Conservation (phyloP, 1,140 invertebrate genomes). For the Pentalonia nigronervosa region DNA sequence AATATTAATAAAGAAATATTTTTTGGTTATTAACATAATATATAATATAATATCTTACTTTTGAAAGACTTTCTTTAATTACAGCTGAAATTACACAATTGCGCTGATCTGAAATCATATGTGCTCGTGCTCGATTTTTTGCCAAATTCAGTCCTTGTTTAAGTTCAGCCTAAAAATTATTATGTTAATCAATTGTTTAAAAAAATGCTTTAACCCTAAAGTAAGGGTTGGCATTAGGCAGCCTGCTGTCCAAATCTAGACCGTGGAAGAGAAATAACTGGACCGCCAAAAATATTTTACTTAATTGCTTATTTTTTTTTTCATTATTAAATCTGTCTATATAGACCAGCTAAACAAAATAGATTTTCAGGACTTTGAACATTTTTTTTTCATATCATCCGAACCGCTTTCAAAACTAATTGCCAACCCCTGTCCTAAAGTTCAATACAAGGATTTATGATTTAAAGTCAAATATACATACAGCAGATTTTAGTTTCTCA, state of each 20-base stretch:
- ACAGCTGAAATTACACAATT: conserved; percentile 48
- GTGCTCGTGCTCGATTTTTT: conserved; percentile 19
- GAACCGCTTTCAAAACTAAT: too few relatives aligned
- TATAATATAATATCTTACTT: conserved; percentile 12
- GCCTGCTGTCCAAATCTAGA: too few relatives aligned
- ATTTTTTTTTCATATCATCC: too few relatives aligned
- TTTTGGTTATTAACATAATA: not conserved
- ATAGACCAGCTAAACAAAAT: too few relatives aligned
- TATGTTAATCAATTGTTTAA: not conserved
- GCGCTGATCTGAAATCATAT: conserved; percentile 48
- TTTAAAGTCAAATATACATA: conserved; percentile 13
- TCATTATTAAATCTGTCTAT: too few relatives aligned
- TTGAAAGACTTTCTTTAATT: conserved; percentile 50
- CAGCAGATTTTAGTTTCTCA: conserved; percentile 28
- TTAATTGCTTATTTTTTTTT: too few relatives aligned
- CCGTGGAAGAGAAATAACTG: too few relatives aligned
- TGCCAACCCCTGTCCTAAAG: not conserved
- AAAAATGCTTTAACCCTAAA: not conserved
- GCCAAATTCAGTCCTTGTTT: conserved; percentile 8
- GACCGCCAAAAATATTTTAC: too few relatives aligned
- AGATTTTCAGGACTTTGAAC: too few relatives aligned
- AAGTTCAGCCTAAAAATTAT: conserved; percentile 39
- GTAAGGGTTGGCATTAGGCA: too few relatives aligned
- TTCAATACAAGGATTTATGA: not conserved
- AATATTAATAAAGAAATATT: not conserved